Percentiles rank a stretch among this genome's conserved stretches.
These are phyloP conservation scores for Formica selysi DNA, from an alignment of 1,140 invertebrate genomes.

Conservation along the genomic window DNA sequence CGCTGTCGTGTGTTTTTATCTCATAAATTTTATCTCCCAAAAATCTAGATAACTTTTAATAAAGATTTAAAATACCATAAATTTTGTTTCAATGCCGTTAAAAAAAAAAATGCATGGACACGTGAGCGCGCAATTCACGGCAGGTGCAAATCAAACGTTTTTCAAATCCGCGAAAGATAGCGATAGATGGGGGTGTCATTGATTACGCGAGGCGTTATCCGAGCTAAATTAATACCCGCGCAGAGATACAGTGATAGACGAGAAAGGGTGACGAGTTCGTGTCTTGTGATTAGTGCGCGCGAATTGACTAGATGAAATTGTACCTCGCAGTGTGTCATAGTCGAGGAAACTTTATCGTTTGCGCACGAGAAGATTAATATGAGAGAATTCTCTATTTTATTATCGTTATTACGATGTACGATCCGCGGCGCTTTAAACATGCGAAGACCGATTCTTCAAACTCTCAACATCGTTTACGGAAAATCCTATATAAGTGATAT, in stretches of 20 bases:
- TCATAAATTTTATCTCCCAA: background rate
- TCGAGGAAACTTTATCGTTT: background rate
- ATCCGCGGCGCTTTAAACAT: background rate
- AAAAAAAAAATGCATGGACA: background rate
- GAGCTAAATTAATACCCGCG: conserved; percentile 42
- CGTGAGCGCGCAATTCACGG: conserved; percentile 10
- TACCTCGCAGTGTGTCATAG: conserved; percentile 46
- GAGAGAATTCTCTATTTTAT: background rate
- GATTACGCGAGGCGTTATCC: conserved; percentile 32
- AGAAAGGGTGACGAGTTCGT: conserved; percentile 19
- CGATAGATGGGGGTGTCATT: conserved; percentile 28
- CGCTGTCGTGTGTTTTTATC: background rate
- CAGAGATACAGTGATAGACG: background rate
- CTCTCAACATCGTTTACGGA: background rate
- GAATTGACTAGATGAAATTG: conserved; percentile 37
- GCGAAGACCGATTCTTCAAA: background rate
- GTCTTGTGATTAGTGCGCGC: conserved; percentile 44
- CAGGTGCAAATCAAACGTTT: conserved; percentile 36
- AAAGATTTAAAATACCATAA: conserved; percentile 6
- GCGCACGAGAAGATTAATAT: background rate
- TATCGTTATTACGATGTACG: background rate
- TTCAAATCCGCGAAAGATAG: conserved; percentile 13
- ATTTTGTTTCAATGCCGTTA: background rate
- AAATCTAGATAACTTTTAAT: conserved; percentile 7
- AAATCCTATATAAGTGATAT: too few species aligned